Evolutionary conservation across 2,113 vertebrate genomes (phyloP).

Genomic region (Notechis scutatus): DNA sequence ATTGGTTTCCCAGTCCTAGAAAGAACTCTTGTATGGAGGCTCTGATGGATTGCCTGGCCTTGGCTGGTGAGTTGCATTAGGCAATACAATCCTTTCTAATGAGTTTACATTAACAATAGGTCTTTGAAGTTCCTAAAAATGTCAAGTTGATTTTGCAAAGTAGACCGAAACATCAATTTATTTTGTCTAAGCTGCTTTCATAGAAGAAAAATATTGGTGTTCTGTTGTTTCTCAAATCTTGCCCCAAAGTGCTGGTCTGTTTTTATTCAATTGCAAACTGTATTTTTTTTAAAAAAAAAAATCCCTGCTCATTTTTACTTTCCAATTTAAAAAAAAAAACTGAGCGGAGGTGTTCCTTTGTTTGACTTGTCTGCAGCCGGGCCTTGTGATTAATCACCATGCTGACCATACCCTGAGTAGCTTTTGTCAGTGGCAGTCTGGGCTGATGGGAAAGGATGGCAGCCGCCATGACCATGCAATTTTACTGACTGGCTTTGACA

Average conservation of each 20-base stretch:
- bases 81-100: not conserved
- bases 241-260: not conserved
- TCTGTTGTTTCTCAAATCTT: not conserved
- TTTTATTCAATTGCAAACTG: not conserved
- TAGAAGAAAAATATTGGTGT: not conserved
- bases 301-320: not conserved
- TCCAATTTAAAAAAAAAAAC: not conserved
- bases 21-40: not conserved
- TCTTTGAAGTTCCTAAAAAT: not conserved
- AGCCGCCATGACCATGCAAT: conserved; percentile 87
- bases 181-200: not conserved
- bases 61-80: not conserved
- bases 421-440: conserved; percentile 92
- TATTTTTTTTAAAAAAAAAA: not conserved
- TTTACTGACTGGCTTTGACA: conserved; percentile 86
- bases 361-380: conserved; percentile 67
- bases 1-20: not conserved
- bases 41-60: not conserved
- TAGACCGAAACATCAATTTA: not conserved
- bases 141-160: not conserved
- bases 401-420: conserved; percentile 88
- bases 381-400: conserved; percentile 86
- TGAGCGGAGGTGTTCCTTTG: not conserved
- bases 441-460: conserved; percentile 76
- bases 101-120: not conserved